Evolutionary conservation across 2,888 invertebrate genomes (phyloP).

Genomic region (Trichopoda pennipes): DNA sequence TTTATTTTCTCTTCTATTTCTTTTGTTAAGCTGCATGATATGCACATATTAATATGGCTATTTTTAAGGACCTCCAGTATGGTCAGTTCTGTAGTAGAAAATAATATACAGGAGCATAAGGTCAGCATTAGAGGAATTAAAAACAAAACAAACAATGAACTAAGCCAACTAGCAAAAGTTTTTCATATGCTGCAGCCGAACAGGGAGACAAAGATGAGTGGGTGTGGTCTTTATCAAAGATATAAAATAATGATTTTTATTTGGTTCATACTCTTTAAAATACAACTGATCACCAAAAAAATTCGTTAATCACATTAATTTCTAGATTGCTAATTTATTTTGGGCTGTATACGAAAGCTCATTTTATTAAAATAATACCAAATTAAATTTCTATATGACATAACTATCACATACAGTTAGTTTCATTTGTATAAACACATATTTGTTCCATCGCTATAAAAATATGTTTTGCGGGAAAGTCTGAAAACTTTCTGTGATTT

Average conservation of each 20-base stretch:
- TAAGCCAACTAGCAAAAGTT: slow-evolving; percentile 52
- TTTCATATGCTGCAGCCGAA: slow-evolving; percentile 35
- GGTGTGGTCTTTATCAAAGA: slow-evolving; percentile 63
- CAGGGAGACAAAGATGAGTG: slow-evolving; percentile 57
- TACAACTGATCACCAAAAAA: slow-evolving; percentile 29
- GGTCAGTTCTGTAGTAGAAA: slow-evolving; percentile 42
- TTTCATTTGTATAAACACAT: too few relatives aligned
- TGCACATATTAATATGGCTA: slow-evolving; percentile 58
- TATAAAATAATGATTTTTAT: slow-evolving; percentile 49
- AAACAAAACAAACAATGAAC: slow-evolving; percentile 52
- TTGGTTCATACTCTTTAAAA: not conserved
- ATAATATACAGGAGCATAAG: slow-evolving; percentile 31
- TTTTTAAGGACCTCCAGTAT: slow-evolving; percentile 40
- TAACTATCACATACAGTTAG: too few relatives aligned
- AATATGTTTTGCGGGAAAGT: too few relatives aligned
- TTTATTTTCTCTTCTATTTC: slow-evolving; percentile 25
- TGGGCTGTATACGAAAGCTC: too few relatives aligned
- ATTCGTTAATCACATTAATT: not conserved
- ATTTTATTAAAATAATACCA: too few relatives aligned
- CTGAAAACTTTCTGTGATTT: too few relatives aligned
- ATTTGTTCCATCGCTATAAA: too few relatives aligned
- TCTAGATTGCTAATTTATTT: too few relatives aligned
- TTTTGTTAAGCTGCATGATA: slow-evolving; percentile 32
- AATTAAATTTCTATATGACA: too few relatives aligned
- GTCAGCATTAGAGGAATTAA: slow-evolving; percentile 61